Evolutionary conservation across 92 coral and sea anemone species (phyloP), one percentile per base, ranked within the genome.

Genomic region (Heteractis magnifica): DNA sequence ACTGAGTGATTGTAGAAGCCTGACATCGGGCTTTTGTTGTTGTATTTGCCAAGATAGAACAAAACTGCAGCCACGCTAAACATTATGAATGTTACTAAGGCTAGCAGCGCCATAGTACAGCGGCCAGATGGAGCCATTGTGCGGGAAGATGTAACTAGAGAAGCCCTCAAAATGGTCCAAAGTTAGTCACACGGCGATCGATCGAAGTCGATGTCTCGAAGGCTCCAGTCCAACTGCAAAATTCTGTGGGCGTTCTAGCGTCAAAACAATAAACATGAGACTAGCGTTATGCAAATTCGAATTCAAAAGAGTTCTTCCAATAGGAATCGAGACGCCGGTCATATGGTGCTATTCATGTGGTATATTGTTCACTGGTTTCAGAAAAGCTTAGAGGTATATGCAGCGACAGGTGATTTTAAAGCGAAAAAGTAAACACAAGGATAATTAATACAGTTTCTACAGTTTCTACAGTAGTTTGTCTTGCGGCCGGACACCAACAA

Each of bases 31-130:
- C 83, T 84, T 76, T 87, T 90, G 52, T 90, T 92, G 56, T 90
- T 87, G 81, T 85, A 94, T 80, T 94, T 92, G 41, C 95, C 95
- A 73, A 94, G 90, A 80, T 91, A 94, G 81, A 91, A 92, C 73
- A 93, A 88, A 16, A 92, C 98, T 4, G 92, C 95, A 4, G 95
- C 92, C 49, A 90, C 89, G 5, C 95, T 87, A 79, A 91, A 94
- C 55, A 83, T 90, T 3, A 94, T 82, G 60, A 94, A 89, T 21
- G 95, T 71, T 9, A 90, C 82, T 41, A 94, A 59, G 8, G 98
- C 90, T 21, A 92, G 88, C 58, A 94, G 85, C 76, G 86, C 80
- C 34, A 91, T 68, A 52, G 84, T 51, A 83, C 93, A 94, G 12
- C 90, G 90, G 53, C 88, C 87, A 74, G 90, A 59, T 48, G 78